Evolutionary conservation across 1,140 invertebrate species (phyloP), one percentile per base, ranked within the genome.

Genomic region (Temnothorax curvispinosus): DNA sequence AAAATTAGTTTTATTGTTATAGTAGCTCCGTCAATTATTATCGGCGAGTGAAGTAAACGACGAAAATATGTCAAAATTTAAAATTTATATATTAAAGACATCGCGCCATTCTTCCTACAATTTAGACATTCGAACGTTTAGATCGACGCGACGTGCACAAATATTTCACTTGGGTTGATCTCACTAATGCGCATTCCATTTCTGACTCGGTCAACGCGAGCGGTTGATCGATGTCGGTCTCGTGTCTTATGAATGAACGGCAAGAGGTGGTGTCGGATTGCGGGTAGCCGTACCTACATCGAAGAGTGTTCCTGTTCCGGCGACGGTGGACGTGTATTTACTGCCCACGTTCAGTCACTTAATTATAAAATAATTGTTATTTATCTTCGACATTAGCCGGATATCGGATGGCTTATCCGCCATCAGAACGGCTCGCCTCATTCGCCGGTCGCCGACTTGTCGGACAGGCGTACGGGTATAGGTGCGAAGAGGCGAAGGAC

Each of bases 351-450:
- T 86, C 81, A 85, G 86, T 72, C 90, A 86, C 80, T 93, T 92
- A 93, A 93, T 94, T 93, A 92, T 93, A 92, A 93, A 93, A 92
- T 93, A 94, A 93, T 94, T 93, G 90, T 91, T 93, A 92, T 93
- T 92, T 92, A 92, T 93, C 88, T 90, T 85, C 52, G 84, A 60
- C 87, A 91, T 92, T 93, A 89, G 85, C 82, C 67, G 88, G 89
- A 89, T 92, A 90, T 92, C 86, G 84, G 85, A 87, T 91, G 74
- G 90, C 88, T 90, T 89, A 87, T 90, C 87, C 60, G 75, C 84
- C 72, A 80, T 86, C 89, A 32, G 60, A 18, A 65, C 81, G 58
- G 50, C 41, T 72, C 65, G 38, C 84, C 38, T 67, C 64, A 71
- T 77, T 75, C 75, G 56, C 44, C 62, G 67, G 35, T 88, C 69